Conservation (phyloP, 2,888 invertebrate genomes). For the Campopleginae sp. region DNA sequence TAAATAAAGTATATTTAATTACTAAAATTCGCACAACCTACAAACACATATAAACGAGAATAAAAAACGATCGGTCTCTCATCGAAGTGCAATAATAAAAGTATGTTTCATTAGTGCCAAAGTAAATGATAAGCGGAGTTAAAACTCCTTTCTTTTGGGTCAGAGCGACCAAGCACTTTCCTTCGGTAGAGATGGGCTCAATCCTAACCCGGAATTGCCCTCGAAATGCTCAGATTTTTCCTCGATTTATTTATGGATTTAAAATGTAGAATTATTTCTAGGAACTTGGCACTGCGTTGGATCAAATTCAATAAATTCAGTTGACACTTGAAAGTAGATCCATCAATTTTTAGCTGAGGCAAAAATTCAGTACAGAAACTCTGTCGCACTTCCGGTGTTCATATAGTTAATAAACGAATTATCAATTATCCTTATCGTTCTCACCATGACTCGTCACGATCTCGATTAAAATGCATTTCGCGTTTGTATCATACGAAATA, state of each 20-base stretch:
- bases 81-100: conserved; percentile 82
- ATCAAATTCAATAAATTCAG: neutral
- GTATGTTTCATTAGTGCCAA: conserved; percentile 81
- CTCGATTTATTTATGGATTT: neutral
- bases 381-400: conserved; percentile 30
- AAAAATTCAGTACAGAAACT: conserved; percentile 19
- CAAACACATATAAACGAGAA: conserved; percentile 32
- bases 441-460: conserved; percentile 69
- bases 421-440: conserved; percentile 62
- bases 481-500: conserved; percentile 21
- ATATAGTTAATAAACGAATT: conserved; percentile 38
- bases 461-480: conserved; percentile 59
- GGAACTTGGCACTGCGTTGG: neutral
- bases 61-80: conserved; percentile 75
- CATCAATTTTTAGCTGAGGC: conserved; percentile 1
- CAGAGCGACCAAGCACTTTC: conserved; percentile 22
- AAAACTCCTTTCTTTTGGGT: conserved; percentile 39
- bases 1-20: conserved; percentile 60
- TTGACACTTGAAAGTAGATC: neutral
- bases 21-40: conserved; percentile 36
- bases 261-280: neutral
- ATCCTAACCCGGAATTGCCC: neutral
- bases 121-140: conserved; percentile 71
- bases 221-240: neutral
- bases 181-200: neutral